Percentiles rank a stretch among this genome's conserved stretches.
These are phyloP conservation scores for Heliconius ismenius DNA, from an alignment of 2,888 invertebrate species.

Conservation along the genomic window DNA sequence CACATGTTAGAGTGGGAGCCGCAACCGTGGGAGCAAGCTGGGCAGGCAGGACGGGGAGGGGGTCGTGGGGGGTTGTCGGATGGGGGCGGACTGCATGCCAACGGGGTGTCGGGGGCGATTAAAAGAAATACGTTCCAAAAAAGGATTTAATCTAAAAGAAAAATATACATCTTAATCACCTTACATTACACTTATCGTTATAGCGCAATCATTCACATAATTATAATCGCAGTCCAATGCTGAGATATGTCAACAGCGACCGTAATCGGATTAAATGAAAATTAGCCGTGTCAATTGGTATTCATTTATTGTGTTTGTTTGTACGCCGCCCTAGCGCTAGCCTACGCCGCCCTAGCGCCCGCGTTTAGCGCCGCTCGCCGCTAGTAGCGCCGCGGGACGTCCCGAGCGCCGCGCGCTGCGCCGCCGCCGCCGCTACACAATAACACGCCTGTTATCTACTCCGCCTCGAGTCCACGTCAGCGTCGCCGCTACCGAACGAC, in stretches of 20 bases:
- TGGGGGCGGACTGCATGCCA: constrained; percentile 41
- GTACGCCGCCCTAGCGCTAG: constrained; percentile 20
- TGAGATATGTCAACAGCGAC: constrained; percentile 40
- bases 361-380: constrained; percentile 48
- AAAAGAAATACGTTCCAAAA: constrained; percentile 57
- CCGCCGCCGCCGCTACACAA: constrained; percentile 47
- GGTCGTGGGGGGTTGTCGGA: not conserved
- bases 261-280: constrained; percentile 59
- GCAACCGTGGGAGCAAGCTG: constrained; percentile 58
- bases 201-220: constrained; percentile 50
- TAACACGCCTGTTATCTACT: constrained; percentile 29
- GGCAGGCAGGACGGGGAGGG: constrained; percentile 46
- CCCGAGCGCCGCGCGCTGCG: constrained; percentile 49
- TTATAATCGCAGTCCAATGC: constrained; percentile 41
- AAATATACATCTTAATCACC: constrained; percentile 55
- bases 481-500: constrained; percentile 5
- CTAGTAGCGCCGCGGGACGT: constrained; percentile 38
- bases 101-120: constrained; percentile 39
- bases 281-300: constrained; percentile 52
- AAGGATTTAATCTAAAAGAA: constrained; percentile 63
- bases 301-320: constrained; percentile 8
- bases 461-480: constrained; percentile 16
- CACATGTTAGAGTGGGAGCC: constrained; percentile 52
- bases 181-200: constrained; percentile 46
- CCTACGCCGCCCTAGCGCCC: constrained; percentile 39